A percentile compares a stretch with the other conserved stretches of the same genome.
Conservation (phyloP, 1,140 invertebrate species). For the Rhagoletis zephyria region DNA sequence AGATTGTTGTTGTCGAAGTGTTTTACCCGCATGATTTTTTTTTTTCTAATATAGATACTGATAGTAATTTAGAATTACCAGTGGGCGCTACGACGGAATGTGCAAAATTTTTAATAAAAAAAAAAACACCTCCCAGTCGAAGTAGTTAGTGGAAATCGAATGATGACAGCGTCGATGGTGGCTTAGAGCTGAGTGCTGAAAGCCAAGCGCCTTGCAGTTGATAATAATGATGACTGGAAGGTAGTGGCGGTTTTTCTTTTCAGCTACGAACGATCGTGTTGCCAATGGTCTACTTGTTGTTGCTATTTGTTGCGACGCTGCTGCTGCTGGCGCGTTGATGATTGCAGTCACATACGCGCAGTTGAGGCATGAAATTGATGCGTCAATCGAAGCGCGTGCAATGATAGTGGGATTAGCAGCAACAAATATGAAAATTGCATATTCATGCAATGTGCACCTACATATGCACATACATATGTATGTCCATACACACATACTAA, state of each 20-base stretch:
- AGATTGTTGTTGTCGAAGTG: too few relatives aligned
- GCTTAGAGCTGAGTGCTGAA: background rate
- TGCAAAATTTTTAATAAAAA: background rate
- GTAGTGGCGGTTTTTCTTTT: background rate
- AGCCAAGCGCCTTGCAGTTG: background rate
- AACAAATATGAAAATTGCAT: conserved; percentile 45
- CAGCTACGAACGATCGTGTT: background rate
- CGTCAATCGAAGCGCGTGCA: background rate
- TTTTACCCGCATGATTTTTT: background rate
- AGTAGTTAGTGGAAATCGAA: conserved; percentile 12
- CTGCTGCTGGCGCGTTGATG: background rate
- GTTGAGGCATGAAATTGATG: conserved; percentile 46
- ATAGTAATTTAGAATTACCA: conserved; percentile 16
- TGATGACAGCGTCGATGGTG: conserved; percentile 11
- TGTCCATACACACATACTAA: background rate
- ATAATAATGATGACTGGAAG: background rate
- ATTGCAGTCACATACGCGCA: conserved; percentile 26
- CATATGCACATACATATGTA: background rate
- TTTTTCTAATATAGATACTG: background rate
- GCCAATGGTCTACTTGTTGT: conserved; percentile 6
- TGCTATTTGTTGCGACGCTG: background rate
- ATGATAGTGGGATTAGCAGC: background rate
- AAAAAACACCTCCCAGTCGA: too few relatives aligned
- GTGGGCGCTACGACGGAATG: background rate
- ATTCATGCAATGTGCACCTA: background rate